These are phyloP conservation scores for Oreortyx pictus DNA, from an alignment of 2,797 vertebrate species.

Conservation along the genomic window DNA sequence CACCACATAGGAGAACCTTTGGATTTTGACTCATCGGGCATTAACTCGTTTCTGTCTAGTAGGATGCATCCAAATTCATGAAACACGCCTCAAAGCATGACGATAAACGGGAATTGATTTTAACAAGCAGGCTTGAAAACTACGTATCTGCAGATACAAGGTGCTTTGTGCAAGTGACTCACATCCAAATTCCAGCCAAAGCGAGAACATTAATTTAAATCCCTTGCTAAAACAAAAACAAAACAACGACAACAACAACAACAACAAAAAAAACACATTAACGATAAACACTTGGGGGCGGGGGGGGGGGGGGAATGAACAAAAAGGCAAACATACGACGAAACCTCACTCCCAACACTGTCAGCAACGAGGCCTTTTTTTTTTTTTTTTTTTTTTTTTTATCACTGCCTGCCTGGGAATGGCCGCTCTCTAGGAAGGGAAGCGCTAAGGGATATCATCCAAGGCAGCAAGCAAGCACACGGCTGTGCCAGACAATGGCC, in stretches of 20 bases:
- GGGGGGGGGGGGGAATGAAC: no score
- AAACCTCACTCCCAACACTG: not conserved
- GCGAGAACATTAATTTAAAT: not conserved
- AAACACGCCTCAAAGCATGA: not conserved
- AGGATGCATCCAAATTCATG: not conserved
- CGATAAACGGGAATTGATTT: not conserved
- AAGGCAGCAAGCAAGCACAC: conserved; percentile 23
- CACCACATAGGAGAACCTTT: not conserved
- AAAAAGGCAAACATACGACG: not conserved
- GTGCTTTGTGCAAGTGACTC: not conserved
- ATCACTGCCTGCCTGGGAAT: not conserved
- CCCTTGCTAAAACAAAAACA: not conserved
- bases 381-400: no score
- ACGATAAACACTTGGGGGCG: not conserved
- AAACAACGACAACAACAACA: no score
- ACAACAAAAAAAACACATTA: not conserved
- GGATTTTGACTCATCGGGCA: conserved; percentile 27
- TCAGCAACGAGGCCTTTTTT: not conserved
- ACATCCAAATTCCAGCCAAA: not conserved
- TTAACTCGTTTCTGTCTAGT: not conserved
- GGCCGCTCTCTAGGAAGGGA: not conserved
- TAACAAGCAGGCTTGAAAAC: not conserved
- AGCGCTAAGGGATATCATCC: not conserved
- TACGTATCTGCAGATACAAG: not conserved
- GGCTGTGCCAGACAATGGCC: conserved; percentile 62